A percentile compares a stretch with the other conserved stretches of the same genome.
These are phyloP conservation scores for Orthosia gracilis DNA, from an alignment of 2,888 invertebrate genomes.

Conservation along the genomic window DNA sequence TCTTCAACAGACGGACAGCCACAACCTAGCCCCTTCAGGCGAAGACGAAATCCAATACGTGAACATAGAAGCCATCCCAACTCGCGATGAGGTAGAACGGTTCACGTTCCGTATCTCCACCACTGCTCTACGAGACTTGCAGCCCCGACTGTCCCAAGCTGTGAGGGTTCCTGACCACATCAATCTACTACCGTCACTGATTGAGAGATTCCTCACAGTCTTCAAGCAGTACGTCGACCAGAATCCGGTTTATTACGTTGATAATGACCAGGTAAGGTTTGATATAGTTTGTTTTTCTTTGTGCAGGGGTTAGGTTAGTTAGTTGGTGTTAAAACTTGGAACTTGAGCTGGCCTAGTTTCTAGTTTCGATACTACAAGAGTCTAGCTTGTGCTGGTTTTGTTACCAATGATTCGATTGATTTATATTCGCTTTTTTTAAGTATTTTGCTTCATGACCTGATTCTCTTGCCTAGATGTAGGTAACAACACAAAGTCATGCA, in stretches of 20 bases:
- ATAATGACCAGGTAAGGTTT: conserved; percentile 84
- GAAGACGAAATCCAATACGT: conserved; percentile 95
- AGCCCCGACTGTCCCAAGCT: conserved; percentile 77
- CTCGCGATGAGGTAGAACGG: conserved; percentile 89
- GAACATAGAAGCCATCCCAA: conserved; percentile 94
- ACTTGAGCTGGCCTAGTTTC: no score
- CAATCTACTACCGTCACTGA: conserved; percentile 92
- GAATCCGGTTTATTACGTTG: conserved; percentile 92
- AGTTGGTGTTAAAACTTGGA: no score
- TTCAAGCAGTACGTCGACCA: conserved; percentile 94
- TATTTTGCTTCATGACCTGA: not conserved
- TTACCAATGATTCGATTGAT: no score
- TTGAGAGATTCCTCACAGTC: conserved; percentile 96
- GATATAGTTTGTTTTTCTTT: not conserved
- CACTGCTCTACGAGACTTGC: conserved; percentile 94
- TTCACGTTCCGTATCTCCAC: conserved; percentile 95
- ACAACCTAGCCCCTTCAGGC: conserved; percentile 93
- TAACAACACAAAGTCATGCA: not conserved
- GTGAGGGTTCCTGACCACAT: conserved; percentile 84
- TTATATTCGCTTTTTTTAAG: no score
- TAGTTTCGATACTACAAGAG: no score
- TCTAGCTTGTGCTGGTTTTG: no score
- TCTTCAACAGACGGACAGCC: conserved; percentile 92
- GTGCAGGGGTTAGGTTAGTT: not conserved
- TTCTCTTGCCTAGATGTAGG: not conserved